Evolutionary conservation across 2,797 vertebrate species (phyloP).

Genomic region (Adelosebastes latens): DNA sequence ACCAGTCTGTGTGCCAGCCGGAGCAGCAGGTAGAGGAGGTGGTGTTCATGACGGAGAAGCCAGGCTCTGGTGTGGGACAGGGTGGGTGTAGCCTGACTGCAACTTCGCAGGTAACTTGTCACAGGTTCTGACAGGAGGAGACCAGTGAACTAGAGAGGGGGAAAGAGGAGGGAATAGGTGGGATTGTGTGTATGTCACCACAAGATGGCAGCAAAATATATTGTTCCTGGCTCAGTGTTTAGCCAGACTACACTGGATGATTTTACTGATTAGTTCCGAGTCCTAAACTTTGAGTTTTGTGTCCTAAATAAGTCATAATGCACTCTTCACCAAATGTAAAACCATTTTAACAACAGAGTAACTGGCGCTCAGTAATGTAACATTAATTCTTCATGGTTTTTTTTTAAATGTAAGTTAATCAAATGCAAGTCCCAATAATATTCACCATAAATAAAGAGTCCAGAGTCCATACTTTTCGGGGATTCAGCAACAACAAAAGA

Average conservation of each 20-base stretch:
- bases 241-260: not conserved
- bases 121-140: conserved; percentile 84
- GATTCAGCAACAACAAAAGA: too few species aligned
- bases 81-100: conserved; percentile 80
- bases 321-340: too few species aligned
- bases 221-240: not conserved
- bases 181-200: not conserved
- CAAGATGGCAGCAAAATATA: conserved; percentile 36
- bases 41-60: conserved; percentile 93
- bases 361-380: too few species aligned
- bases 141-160: conserved; percentile 79
- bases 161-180: not conserved
- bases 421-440: too few species aligned
- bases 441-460: too few species aligned
- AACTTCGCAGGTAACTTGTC: conserved; percentile 85
- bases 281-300: too few species aligned
- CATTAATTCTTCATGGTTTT: too few species aligned
- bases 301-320: too few species aligned
- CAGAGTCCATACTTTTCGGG: too few species aligned
- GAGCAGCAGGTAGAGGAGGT: conserved; percentile 91
- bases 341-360: too few species aligned
- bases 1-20: conserved; percentile 87
- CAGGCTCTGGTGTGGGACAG: conserved; percentile 86
- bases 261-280: not conserved
- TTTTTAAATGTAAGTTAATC: too few species aligned